Evolutionary conservation across 2,888 invertebrate genomes (phyloP).

Genomic region (Choreutis nemorana): DNA sequence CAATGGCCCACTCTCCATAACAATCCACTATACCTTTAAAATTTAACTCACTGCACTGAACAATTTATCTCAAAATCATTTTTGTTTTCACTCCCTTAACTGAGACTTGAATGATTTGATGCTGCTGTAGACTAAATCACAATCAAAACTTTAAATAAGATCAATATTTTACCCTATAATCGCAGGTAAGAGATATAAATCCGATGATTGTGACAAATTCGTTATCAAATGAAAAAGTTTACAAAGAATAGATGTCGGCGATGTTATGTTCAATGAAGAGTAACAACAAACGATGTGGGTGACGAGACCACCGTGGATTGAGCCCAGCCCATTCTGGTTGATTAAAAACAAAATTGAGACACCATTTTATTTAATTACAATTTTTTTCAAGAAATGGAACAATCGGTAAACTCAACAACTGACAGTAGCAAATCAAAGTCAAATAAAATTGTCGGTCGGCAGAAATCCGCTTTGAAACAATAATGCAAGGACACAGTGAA

Average conservation of each 20-base stretch:
- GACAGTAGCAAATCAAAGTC: conserved; percentile 60
- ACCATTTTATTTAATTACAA: conserved; percentile 15
- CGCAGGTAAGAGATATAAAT: too few relatives aligned
- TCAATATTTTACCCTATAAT: too few relatives aligned
- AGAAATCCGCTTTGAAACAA: conserved; percentile 40
- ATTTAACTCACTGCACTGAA: conserved; percentile 48
- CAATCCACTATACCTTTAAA: conserved; percentile 32
- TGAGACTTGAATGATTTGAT: too few relatives aligned
- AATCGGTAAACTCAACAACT: conserved; percentile 49
- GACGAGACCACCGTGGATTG: conserved; percentile 21
- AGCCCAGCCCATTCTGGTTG: conserved; percentile 19
- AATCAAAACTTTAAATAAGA: too few relatives aligned
- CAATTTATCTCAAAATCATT: conserved; percentile 65
- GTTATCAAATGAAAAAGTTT: too few relatives aligned
- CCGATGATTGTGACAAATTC: too few relatives aligned
- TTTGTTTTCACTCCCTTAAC: too few relatives aligned
- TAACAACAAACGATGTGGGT: conserved; percentile 57
- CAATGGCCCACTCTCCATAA: conserved; percentile 37
- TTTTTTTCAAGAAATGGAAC: conserved; percentile 27
- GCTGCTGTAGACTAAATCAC: too few relatives aligned
- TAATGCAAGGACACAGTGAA: too few relatives aligned
- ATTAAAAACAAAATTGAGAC: conserved; percentile 10
- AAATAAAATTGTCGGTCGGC: conserved; percentile 49
- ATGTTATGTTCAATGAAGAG: conserved; percentile 64
- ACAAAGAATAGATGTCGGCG: conserved; percentile 52